Conservation (phyloP, 2,888 invertebrate species). For the Elmis aenea region DNA sequence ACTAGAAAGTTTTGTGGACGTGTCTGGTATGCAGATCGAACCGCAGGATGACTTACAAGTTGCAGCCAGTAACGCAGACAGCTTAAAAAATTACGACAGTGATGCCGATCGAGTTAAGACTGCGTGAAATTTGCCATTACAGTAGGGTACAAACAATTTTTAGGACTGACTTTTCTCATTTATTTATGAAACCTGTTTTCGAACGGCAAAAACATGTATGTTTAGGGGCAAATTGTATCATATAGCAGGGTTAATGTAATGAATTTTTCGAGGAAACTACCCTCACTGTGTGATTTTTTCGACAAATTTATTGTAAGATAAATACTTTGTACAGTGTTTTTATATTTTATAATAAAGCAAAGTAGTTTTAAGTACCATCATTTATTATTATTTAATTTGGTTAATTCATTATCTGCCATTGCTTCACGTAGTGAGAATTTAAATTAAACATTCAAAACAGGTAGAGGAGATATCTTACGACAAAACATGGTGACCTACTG, state of each 20-base stretch:
- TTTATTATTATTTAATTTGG: conserved; percentile 6
- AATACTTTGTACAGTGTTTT: conserved; percentile 8
- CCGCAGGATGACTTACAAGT: conserved; percentile 28
- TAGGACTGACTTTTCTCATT: no score
- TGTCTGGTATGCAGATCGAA: conserved; percentile 25
- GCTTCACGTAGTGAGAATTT: conserved; percentile 3
- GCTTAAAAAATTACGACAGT: not conserved
- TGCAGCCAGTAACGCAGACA: conserved; percentile 19
- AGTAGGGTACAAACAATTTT: no score
- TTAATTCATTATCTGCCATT: not conserved
- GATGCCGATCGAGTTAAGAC: not conserved
- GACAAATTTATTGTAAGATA: conserved; percentile 15
- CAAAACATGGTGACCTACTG: conserved; percentile 15
- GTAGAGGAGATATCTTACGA: conserved; percentile 6
- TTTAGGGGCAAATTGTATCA: no score
- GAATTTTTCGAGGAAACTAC: conserved; percentile 14
- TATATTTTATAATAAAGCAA: not conserved
- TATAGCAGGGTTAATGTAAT: no score
- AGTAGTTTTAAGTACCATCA: conserved; percentile 3
- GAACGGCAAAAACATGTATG: no score
- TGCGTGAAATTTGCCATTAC: no score
- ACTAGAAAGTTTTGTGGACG: conserved; percentile 33
- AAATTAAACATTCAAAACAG: conserved; percentile 5
- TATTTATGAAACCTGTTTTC: no score
- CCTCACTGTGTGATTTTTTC: conserved; percentile 12